Conservation (phyloP, 1,140 invertebrate species). For the Lucilia sericata region DNA sequence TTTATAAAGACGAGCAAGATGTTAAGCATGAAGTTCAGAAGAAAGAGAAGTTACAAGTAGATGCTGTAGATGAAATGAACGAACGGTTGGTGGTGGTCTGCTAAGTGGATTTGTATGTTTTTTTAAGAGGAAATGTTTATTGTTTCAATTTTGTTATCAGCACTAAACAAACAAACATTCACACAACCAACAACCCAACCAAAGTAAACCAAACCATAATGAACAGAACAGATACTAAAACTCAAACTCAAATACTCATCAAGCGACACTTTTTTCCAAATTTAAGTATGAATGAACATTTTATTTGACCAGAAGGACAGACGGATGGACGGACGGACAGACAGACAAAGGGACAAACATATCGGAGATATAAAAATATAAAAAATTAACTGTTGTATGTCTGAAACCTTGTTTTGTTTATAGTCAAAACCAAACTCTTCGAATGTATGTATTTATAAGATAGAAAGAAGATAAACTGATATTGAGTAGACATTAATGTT, state of each 20-base stretch:
- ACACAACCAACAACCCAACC: neutral
- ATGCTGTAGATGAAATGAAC: neutral
- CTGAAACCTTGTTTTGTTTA: conserved; percentile 26
- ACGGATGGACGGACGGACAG: neutral
- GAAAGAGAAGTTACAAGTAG: neutral
- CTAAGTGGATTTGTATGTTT: conserved; percentile 68
- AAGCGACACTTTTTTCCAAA: conserved; percentile 26
- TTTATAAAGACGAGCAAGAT: neutral
- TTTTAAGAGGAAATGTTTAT: conserved; percentile 67
- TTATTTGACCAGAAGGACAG: neutral
- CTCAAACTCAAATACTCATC: conserved; percentile 21
- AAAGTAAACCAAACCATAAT: neutral
- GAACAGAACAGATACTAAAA: neutral
- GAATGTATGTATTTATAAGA: neutral
- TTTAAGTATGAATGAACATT: neutral
- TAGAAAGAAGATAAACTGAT: conserved; percentile 21
- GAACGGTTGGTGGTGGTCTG: conserved; percentile 44
- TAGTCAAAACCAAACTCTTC: neutral
- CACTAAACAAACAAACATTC: conserved; percentile 56
- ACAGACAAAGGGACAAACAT: neutral
- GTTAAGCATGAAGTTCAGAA: no score
- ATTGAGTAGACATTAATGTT: conserved; percentile 27
- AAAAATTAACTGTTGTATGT: neutral
- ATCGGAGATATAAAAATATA: conserved; percentile 1
- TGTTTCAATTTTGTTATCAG: conserved; percentile 68